phyloP scores from a whole-genome alignment of 2,888 invertebrate species.

The Polydrusus cervinus region DNA sequence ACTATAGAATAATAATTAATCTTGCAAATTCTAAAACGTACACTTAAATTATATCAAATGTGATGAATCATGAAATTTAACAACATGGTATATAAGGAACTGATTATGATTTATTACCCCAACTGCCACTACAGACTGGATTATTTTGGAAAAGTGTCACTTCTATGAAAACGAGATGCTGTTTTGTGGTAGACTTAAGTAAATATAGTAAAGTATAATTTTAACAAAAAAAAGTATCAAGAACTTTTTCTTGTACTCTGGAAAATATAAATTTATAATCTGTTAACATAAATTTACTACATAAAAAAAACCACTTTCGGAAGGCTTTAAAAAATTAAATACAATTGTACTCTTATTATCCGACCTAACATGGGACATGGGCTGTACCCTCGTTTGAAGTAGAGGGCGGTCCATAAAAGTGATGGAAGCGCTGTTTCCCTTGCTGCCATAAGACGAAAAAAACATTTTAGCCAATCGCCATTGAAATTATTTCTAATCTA shows the following conservation, averaged over 20 bases:
- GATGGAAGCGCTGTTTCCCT: too few species aligned
- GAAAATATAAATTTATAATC: too few species aligned
- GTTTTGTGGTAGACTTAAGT: constrained; percentile 15
- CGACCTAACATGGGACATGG: too few species aligned
- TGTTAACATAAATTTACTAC: too few species aligned
- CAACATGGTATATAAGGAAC: constrained; percentile 53
- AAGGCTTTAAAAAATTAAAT: too few species aligned
- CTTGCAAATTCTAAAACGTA: constrained; percentile 51
- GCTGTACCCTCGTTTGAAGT: too few species aligned
- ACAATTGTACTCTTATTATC: too few species aligned
- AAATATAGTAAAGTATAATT: constrained; percentile 18
- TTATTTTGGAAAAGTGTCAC: constrained; percentile 49
- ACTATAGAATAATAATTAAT: constrained; percentile 51
- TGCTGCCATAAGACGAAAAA: too few species aligned
- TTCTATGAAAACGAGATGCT: constrained; percentile 30
- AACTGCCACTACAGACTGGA: constrained; percentile 33
- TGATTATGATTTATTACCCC: constrained; percentile 55
- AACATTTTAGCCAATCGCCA: too few species aligned
- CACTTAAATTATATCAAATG: constrained; percentile 53
- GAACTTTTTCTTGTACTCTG: neutral
- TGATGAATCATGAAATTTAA: constrained; percentile 56
- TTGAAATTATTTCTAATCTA: too few species aligned
- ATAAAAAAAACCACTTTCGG: too few species aligned
- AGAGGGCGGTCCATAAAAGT: too few species aligned
- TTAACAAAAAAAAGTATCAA: neutral